These are phyloP conservation scores for Desoria tigrina DNA, from an alignment of 2,888 invertebrate genomes.

Conservation along the genomic window DNA sequence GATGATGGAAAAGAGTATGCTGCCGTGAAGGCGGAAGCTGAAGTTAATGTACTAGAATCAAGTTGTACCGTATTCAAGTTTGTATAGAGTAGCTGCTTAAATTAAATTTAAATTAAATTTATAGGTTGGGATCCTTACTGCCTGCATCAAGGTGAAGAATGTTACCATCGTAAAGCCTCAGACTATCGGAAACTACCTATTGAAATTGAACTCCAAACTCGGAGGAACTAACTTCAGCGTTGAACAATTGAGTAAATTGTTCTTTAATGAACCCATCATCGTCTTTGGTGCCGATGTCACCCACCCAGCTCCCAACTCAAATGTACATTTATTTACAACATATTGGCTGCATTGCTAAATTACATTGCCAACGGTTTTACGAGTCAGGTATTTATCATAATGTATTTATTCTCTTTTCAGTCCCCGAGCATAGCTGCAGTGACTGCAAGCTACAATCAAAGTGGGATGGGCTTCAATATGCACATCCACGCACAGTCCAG, in stretches of 20 bases:
- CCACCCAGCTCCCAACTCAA: conserved; percentile 58
- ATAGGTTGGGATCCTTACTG: conserved; percentile 55
- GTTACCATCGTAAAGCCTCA: too few species aligned
- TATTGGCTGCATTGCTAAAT: too few species aligned
- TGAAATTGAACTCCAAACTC: conserved; percentile 58
- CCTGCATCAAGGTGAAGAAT: conserved; percentile 55
- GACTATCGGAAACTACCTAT: conserved; percentile 43
- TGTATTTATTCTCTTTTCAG: conserved; percentile 2
- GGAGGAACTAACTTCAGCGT: conserved; percentile 56
- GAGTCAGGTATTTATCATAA: not conserved
- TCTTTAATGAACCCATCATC: conserved; percentile 55
- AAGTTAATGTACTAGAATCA: conserved; percentile 31
- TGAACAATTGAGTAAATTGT: not conserved
- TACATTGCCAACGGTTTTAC: too few species aligned
- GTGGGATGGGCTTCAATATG: conserved; percentile 46
- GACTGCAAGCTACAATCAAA: conserved; percentile 37
- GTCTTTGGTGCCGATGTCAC: conserved; percentile 61
- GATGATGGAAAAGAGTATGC: conserved; percentile 36
- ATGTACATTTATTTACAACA: too few species aligned
- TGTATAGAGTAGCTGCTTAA: too few species aligned
- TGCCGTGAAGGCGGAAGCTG: conserved; percentile 27
- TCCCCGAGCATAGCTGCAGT: conserved; percentile 42
- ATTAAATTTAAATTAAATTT: too few species aligned
- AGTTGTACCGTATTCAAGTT: too few species aligned
- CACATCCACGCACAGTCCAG: conserved; percentile 40